A percentile compares a stretch with the other conserved stretches of the same genome.
These are phyloP conservation scores for Epinephelus cyanopodus DNA, from an alignment of 2,113 vertebrate species.

Conservation along the genomic window DNA sequence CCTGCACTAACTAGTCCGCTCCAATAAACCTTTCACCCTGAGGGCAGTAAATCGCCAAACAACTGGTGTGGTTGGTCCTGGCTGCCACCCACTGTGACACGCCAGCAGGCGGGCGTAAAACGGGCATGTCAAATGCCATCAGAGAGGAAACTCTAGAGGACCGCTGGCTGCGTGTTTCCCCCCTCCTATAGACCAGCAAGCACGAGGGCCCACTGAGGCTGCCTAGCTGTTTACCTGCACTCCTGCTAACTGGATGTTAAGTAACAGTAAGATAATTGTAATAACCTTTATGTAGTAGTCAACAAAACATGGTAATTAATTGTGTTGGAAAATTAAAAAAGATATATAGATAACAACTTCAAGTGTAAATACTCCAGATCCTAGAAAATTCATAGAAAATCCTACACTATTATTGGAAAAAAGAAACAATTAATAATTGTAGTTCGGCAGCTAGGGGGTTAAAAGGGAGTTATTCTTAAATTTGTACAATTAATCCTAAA, in stretches of 20 bases:
- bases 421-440: too few species aligned
- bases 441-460: background rate
- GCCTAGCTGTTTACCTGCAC: constrained; percentile 10
- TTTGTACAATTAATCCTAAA: background rate
- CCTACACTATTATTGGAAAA: too few species aligned
- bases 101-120: constrained; percentile 64
- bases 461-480: background rate
- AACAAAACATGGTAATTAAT: background rate
- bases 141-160: constrained; percentile 81
- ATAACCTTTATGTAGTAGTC: background rate
- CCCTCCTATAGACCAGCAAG: constrained; percentile 30
- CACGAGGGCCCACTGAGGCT: constrained; percentile 17
- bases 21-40: constrained; percentile 84
- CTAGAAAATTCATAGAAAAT: too few species aligned
- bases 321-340: background rate
- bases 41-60: constrained; percentile 81
- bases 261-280: background rate
- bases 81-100: constrained; percentile 84
- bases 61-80: constrained; percentile 79
- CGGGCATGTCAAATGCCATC: constrained; percentile 82
- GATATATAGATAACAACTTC: background rate
- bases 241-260: background rate
- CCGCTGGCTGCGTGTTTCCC: constrained; percentile 31
- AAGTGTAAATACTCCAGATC: too few species aligned
- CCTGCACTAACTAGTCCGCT: constrained; percentile 79